Percentiles rank a stretch among this genome's conserved stretches.
phyloP scores from a whole-genome alignment of 2,888 invertebrate genomes.

The Antheraea yamamai region DNA sequence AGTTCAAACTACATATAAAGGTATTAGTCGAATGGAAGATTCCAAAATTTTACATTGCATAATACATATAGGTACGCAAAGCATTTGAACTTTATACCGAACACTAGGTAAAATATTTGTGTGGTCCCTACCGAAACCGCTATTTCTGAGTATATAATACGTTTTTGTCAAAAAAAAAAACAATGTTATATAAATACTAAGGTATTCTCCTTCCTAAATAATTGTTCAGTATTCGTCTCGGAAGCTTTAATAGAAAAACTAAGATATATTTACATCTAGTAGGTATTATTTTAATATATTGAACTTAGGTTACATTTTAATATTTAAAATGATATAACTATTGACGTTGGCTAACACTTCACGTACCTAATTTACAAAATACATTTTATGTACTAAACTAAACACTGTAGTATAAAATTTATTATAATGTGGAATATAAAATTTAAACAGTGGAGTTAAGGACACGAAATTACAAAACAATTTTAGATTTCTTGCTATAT shows the following conservation, averaged over 20 bases:
- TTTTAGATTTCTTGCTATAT: constrained; percentile 50
- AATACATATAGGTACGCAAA: constrained; percentile 18
- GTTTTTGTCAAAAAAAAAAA: not conserved
- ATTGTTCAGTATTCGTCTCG: too few relatives aligned
- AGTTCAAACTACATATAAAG: not conserved
- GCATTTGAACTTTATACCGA: constrained; percentile 35
- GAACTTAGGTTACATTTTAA: too few relatives aligned
- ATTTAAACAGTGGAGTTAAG: constrained; percentile 18
- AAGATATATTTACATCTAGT: too few relatives aligned
- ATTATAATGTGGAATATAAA: not conserved
- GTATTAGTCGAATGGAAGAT: not conserved
- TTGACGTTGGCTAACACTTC: not conserved
- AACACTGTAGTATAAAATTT: not conserved
- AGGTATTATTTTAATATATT: too few relatives aligned
- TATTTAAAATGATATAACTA: not conserved
- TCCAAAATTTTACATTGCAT: not conserved
- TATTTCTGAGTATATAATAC: not conserved
- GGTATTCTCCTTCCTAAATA: too few relatives aligned
- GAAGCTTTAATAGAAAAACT: too few relatives aligned
- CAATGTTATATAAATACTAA: too few relatives aligned
- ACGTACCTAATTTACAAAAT: not conserved
- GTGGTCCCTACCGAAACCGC: constrained; percentile 40
- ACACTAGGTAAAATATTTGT: constrained; percentile 45
- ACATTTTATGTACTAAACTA: not conserved
- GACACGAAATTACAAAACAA: constrained; percentile 36